These are phyloP conservation scores for Mustelus asterias DNA, from an alignment of 2,113 vertebrate species.

Conservation along the genomic window DNA sequence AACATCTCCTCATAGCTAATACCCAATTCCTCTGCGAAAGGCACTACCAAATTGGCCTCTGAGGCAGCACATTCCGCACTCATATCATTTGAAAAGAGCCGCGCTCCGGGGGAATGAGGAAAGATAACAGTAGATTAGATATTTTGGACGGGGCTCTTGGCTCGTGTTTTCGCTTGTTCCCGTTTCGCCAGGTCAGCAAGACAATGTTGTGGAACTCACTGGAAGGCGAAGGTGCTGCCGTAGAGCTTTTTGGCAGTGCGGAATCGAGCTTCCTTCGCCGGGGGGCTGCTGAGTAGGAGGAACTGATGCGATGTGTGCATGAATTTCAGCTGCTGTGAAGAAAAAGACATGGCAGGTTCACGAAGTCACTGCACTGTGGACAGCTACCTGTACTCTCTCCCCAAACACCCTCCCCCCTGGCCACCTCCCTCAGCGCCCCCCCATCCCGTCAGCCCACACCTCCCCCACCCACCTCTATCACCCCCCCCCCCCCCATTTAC, in stretches of 20 bases:
- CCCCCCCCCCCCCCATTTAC: too few species aligned
- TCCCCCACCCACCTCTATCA: too few species aligned
- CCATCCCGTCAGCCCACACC: too few species aligned
- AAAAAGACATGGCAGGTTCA: constrained; percentile 46
- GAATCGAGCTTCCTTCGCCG: constrained; percentile 94
- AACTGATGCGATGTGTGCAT: constrained; percentile 99
- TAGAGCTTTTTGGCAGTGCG: constrained; percentile 98
- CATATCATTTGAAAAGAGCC: neutral
- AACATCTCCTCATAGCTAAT: too few species aligned
- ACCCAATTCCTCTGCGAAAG: neutral
- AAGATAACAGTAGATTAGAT: neutral
- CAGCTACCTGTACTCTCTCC: neutral
- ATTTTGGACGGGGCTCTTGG: neutral
- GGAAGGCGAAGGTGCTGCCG: constrained; percentile 97
- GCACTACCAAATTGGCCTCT: neutral
- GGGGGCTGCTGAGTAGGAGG: constrained; percentile 96
- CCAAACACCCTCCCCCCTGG: too few species aligned
- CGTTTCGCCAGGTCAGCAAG: neutral
- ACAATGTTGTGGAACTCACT: constrained; percentile 65
- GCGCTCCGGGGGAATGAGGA: neutral
- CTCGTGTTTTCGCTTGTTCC: neutral
- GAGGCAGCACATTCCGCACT: neutral
- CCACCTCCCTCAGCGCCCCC: too few species aligned
- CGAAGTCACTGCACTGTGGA: neutral
- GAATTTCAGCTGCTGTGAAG: constrained; percentile 94